Conservation (phyloP, 2,888 invertebrate genomes). For the Merodon equestris region DNA sequence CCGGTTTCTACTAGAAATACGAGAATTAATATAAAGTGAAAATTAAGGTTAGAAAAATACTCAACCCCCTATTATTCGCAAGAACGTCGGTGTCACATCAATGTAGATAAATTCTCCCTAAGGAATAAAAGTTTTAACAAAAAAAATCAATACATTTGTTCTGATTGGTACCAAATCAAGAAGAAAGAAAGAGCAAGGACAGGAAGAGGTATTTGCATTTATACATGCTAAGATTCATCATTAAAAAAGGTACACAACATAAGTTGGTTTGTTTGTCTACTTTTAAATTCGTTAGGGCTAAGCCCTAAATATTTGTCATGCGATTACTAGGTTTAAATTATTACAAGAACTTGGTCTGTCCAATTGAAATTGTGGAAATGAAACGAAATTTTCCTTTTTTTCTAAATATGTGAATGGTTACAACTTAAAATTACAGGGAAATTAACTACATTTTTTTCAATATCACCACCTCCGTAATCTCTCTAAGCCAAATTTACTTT, state of each 20-base stretch:
- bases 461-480: too few species aligned
- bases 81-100: constrained; percentile 38
- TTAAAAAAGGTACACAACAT: constrained; percentile 59
- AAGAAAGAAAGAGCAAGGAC: constrained; percentile 55
- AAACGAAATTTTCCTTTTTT: too few species aligned
- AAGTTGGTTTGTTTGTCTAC: constrained; percentile 61
- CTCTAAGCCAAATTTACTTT: too few species aligned
- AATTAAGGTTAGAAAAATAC: constrained; percentile 64
- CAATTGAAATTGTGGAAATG: too few species aligned
- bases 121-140: constrained; percentile 49
- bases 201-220: constrained; percentile 56
- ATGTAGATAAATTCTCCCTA: constrained; percentile 57
- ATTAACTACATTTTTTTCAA: too few species aligned
- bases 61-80: constrained; percentile 57
- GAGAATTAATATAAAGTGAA: constrained; percentile 24
- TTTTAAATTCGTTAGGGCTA: constrained; percentile 62
- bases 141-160: too few species aligned
- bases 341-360: too few species aligned
- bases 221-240: constrained; percentile 55
- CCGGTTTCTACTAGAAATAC: constrained; percentile 28
- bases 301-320: constrained; percentile 62
- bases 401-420: too few species aligned
- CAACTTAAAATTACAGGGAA: too few species aligned
- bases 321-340: constrained; percentile 50
- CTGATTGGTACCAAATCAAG: constrained; percentile 47